Evolutionary conservation across 2,888 invertebrate genomes (phyloP).

Genomic region (Bruchidius siliquastri): DNA sequence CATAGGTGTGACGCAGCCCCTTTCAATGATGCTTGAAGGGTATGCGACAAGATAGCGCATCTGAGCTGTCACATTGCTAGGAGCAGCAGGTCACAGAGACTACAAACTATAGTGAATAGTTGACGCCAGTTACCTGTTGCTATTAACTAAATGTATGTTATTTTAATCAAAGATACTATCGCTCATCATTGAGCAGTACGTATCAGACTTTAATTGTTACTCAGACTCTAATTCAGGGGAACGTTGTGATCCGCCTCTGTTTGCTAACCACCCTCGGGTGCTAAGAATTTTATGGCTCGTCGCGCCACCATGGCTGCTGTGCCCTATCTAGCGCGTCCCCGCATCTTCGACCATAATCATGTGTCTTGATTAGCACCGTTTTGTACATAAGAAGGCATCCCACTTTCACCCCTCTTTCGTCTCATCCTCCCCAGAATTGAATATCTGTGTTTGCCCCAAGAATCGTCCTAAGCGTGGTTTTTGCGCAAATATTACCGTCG

Average conservation of each 20-base stretch:
- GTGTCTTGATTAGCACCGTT: constrained; percentile 47
- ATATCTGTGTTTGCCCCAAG: neutral
- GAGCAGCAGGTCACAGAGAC: no score
- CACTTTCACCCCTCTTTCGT: neutral
- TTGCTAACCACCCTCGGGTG: neutral
- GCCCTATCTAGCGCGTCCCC: neutral
- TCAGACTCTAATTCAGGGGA: neutral
- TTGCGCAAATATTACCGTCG: neutral
- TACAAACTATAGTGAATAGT: no score
- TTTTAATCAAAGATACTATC: no score
- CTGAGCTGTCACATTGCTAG: no score
- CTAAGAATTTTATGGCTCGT: neutral
- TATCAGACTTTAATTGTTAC: no score
- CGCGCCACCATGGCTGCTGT: neutral
- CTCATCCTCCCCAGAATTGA: neutral
- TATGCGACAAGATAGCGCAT: no score
- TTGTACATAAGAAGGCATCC: constrained; percentile 39
- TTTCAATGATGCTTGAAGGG: no score
- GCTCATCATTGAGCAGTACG: no score
- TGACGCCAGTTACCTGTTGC: no score
- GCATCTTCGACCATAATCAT: constrained; percentile 40
- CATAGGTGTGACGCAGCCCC: no score
- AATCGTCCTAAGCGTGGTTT: neutral
- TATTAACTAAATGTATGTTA: no score
- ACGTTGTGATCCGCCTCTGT: neutral